Percentiles rank a stretch among this genome's conserved stretches.
These are phyloP conservation scores for Maconellicoccus hirsutus DNA, from an alignment of 1,140 invertebrate species.

Conservation along the genomic window DNA sequence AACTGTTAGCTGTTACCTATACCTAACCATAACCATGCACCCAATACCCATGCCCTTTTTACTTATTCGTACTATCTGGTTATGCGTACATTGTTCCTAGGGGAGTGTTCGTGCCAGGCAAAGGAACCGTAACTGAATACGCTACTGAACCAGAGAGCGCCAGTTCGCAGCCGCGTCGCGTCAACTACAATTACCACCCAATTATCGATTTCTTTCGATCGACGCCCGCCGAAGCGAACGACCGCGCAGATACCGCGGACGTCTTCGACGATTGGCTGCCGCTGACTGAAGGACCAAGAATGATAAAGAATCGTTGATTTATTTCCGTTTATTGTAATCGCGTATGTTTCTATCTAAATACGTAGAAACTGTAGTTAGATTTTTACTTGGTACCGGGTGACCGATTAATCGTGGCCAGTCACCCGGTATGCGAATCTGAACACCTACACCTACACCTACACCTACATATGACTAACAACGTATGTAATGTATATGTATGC, in stretches of 20 bases:
- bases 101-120: background rate
- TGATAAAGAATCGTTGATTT: background rate
- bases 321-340: no score
- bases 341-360: no score
- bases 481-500: no score
- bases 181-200: constrained; percentile 71
- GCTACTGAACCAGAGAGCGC: background rate
- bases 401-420: no score
- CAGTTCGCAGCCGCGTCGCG: background rate
- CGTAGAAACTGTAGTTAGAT: no score
- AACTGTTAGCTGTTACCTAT: no score
- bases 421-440: no score
- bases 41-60: no score
- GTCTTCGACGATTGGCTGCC: background rate
- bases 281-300: background rate
- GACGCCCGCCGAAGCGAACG: background rate
- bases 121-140: background rate
- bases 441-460: no score
- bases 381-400: no score
- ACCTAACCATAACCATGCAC: no score
- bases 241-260: background rate
- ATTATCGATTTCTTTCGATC: constrained; percentile 66
- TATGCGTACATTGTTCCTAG: background rate
- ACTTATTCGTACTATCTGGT: background rate
- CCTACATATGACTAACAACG: no score